Base-by-base conservation (phyloP, 2,888 invertebrate species). In the Octodonta nipae region DNA sequence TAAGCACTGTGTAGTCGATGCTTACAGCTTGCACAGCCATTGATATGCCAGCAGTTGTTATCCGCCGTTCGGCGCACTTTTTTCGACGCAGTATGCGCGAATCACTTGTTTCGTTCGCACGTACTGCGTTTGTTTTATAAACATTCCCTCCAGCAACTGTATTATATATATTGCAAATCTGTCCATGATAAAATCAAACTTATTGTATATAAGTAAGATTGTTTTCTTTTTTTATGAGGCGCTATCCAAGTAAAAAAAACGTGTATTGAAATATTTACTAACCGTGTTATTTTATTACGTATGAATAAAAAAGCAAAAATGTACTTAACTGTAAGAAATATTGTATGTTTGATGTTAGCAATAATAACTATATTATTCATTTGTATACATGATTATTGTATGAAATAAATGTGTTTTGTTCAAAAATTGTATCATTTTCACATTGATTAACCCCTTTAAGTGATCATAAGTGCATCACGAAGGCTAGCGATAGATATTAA, bases 291-390 rank as follows among this genome's bases (percentile, higher is more conserved):
- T 61, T 61, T 60, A 56, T 55, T 60, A 59, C 55, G 54, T 57
- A 54, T 51, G 43, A 40, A 32, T n/a, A 22, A 10, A n/a, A n/a
- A n/a, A n/a, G n/a, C n/a, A 11, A 47, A 48, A 55, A 54, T 61
- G 60, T 61, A 62, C 59, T 60, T 61, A 60, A 58, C 51, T 59
- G 55, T 60, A 60, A 58, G 53, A 56, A 55, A 53, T 52, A 59
- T 50, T 60, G 59, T 60, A 60, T 61, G 61, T 61, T 62, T 58
- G 60, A 60, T 62, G 61, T 62, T 62, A 62, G 62, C 59, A 60
- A 61, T 62, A 61, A 61, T 35, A 38, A 61, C 35, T 38, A 51
- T 47, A 49, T 32, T 49, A 49, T 54, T 56, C 52, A 55, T 62
- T 61, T 61, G 59, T 62, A 62, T 58, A 62, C 59, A 60, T 57